phyloP scores from a whole-genome alignment of 2,113 vertebrate species.

The Myxocyprinus asiaticus region DNA sequence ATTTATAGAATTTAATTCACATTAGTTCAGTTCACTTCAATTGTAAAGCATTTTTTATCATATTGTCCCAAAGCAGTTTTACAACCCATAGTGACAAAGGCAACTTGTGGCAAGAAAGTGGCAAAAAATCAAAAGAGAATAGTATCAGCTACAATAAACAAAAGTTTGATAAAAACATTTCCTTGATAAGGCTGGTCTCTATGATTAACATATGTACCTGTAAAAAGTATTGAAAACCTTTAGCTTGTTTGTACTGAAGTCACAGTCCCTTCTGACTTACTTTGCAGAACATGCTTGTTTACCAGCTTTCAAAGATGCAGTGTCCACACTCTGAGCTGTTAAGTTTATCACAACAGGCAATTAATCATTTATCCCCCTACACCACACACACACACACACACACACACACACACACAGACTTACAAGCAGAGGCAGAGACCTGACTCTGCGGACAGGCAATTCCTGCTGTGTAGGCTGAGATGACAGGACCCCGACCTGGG shows the following conservation, averaged over 20 bases:
- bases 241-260: not conserved
- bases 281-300: constrained; percentile 49
- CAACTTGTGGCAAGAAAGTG: too few species aligned
- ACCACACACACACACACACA: not conserved
- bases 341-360: constrained; percentile 69
- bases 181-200: too few species aligned
- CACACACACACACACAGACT: constrained; percentile 58
- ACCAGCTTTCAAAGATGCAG: constrained; percentile 58
- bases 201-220: too few species aligned
- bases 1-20: too few species aligned
- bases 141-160: too few species aligned
- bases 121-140: too few species aligned
- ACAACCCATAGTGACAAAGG: too few species aligned
- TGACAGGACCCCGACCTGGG: constrained; percentile 57
- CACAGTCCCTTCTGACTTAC: too few species aligned
- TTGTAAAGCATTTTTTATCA: too few species aligned
- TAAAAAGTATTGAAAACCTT: not conserved
- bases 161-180: too few species aligned
- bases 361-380: constrained; percentile 72
- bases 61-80: too few species aligned
- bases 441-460: constrained; percentile 14
- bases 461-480: constrained; percentile 50
- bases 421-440: constrained; percentile 50
- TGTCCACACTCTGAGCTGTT: constrained; percentile 59
- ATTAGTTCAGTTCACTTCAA: too few species aligned